A percentile compares a stretch with the other conserved stretches of the same genome.
Conservation (phyloP, 2,888 invertebrate genomes). For the Dynastes tityus region DNA sequence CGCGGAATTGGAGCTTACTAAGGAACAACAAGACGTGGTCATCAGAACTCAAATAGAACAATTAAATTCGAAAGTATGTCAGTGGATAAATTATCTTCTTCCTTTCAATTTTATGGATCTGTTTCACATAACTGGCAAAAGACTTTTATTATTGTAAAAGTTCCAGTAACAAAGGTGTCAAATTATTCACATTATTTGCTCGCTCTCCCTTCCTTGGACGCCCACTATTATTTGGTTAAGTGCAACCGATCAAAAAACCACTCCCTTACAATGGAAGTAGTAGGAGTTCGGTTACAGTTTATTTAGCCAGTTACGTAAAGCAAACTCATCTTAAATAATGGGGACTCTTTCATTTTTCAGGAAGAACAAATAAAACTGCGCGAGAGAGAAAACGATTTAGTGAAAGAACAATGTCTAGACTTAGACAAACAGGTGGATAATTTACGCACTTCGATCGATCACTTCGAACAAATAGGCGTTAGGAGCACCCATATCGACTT, state of each 20-base stretch:
- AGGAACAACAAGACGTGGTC: conserved; percentile 54
- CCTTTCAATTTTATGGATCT: not conserved
- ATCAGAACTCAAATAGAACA: conserved; percentile 53
- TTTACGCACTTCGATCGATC: conserved; percentile 22
- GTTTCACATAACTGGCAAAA: conserved; percentile 29
- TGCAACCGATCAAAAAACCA: not conserved
- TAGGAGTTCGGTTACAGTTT: not conserved
- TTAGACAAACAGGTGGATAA: conserved; percentile 46
- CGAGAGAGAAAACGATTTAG: conserved; percentile 47
- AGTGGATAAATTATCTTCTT: not conserved
- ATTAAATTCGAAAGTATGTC: conserved; percentile 54
- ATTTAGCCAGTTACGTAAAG: conserved; percentile 36
- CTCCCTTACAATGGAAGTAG: no score
- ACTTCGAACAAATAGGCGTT: conserved; percentile 24
- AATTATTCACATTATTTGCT: no score
- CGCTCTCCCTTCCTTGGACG: no score
- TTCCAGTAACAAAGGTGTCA: no score
- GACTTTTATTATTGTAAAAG: no score
- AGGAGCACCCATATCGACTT: conserved; percentile 14
- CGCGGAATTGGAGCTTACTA: conserved; percentile 51
- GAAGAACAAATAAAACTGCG: conserved; percentile 49
- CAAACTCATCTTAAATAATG: not conserved
- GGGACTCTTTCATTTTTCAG: conserved; percentile 29
- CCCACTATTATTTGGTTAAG: no score
- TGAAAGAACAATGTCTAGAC: conserved; percentile 46